Percentiles rank a stretch among this genome's conserved stretches.
Evolutionary conservation across 2,888 invertebrate genomes (phyloP).

Genomic region (Chymomyza caudatula): DNA sequence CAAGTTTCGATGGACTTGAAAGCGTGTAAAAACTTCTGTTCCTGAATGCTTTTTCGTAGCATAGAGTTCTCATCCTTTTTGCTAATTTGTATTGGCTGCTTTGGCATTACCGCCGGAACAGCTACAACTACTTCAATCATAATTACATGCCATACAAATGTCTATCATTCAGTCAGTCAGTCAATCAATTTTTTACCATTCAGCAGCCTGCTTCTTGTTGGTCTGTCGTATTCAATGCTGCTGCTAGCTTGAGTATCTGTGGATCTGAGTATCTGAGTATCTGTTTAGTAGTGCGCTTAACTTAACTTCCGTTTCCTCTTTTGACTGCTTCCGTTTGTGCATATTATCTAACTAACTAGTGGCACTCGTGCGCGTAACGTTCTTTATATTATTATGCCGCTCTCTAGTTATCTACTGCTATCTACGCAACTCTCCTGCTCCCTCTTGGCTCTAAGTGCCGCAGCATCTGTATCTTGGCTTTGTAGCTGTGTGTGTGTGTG

Average conservation of each 20-base stretch:
- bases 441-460: background rate
- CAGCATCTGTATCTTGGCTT: slow-evolving; percentile 23
- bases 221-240: slow-evolving; percentile 5
- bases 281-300: slow-evolving; percentile 72
- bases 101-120: background rate
- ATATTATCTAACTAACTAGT: slow-evolving; percentile 72
- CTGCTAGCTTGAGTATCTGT: slow-evolving; percentile 20
- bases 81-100: slow-evolving; percentile 45
- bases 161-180: slow-evolving; percentile 29
- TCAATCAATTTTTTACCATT: background rate
- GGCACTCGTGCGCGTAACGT: slow-evolving; percentile 71
- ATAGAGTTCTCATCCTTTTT: too few species aligned
- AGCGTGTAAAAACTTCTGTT: too few species aligned
- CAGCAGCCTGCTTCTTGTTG: background rate
- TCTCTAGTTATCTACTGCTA: slow-evolving; percentile 1
- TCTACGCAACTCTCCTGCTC: background rate
- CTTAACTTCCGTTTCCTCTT: slow-evolving; percentile 72
- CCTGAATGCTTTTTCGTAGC: too few species aligned
- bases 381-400: slow-evolving; percentile 41
- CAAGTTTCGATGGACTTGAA: too few species aligned
- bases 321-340: slow-evolving; percentile 66
- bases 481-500: slow-evolving; percentile 35
- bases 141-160: slow-evolving; percentile 34
- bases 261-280: slow-evolving; percentile 56
- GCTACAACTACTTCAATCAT: slow-evolving; percentile 24